phyloP scores from a whole-genome alignment of 2,113 vertebrate species.

The Istiophorus platypterus region DNA sequence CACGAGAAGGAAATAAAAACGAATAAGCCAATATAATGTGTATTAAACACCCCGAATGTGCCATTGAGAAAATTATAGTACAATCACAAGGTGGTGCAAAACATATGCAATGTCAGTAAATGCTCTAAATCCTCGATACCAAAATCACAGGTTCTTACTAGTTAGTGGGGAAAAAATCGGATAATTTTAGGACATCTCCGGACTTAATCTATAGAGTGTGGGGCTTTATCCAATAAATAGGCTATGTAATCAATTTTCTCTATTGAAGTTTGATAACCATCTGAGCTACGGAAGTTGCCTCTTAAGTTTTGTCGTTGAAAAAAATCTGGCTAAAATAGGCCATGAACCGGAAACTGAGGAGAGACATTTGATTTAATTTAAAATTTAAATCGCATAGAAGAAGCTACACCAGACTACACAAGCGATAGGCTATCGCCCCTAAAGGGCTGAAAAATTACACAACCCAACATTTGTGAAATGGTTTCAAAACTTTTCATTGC shows the following conservation, averaged over 20 bases:
- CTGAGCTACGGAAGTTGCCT: neutral
- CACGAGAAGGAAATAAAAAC: neutral
- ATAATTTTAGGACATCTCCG: neutral
- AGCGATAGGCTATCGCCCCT: neutral
- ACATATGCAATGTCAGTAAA: neutral
- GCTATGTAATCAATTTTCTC: too few species aligned
- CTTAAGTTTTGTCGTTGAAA: neutral
- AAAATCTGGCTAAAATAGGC: neutral
- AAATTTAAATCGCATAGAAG: neutral
- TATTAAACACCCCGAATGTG: neutral
- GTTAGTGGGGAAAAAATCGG: neutral
- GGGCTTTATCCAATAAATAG: neutral
- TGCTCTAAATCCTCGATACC: neutral
- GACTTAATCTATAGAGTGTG: neutral
- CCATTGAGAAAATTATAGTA: neutral
- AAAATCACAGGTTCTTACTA: neutral
- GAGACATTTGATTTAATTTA: too few species aligned
- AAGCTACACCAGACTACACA: neutral
- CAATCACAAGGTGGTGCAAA: neutral
- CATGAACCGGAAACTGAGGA: neutral
- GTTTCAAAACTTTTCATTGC: constrained; percentile 12
- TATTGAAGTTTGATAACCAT: neutral
- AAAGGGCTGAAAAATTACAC: neutral
- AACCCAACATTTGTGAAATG: constrained; percentile 2
- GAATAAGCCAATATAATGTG: neutral